These are phyloP conservation scores for Microhierax caerulescens DNA, from an alignment of 2,797 vertebrate species.

Conservation along the genomic window DNA sequence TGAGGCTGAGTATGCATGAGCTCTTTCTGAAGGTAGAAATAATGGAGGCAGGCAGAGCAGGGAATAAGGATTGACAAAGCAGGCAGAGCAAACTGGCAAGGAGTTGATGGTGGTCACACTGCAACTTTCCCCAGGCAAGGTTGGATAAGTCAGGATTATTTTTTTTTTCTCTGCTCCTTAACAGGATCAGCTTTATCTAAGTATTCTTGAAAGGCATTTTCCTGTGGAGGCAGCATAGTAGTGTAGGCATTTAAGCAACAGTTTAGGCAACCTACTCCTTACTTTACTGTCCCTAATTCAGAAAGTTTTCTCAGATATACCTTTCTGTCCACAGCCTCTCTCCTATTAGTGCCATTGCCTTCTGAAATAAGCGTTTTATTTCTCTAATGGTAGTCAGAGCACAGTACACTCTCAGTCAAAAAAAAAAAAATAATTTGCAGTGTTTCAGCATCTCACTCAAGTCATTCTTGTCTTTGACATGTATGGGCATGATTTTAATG, in stretches of 20 bases:
- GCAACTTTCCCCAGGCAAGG: not conserved
- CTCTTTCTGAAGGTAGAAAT: not conserved
- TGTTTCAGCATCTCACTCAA: not conserved
- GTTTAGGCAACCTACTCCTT: not conserved
- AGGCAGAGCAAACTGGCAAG: not conserved
- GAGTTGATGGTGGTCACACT: not conserved
- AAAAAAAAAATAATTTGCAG: not conserved
- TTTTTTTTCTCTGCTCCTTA: not conserved
- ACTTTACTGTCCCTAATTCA: not conserved
- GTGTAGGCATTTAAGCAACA: not conserved
- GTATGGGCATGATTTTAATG: not conserved
- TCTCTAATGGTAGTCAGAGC: not conserved
- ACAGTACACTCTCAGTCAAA: not conserved
- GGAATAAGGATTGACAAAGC: not conserved
- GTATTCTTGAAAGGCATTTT: not conserved
- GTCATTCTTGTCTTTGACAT: not conserved
- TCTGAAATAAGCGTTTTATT: not conserved
- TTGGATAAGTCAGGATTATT: accelerated
- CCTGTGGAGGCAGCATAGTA: not conserved
- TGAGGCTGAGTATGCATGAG: not conserved
- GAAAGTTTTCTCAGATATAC: not conserved
- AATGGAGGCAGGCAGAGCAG: not conserved
- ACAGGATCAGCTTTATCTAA: not conserved
- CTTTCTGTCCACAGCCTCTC: not conserved
- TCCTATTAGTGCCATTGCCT: not conserved